Percentiles rank a stretch among this genome's conserved stretches.
These are phyloP conservation scores for Agrochola lychnidis DNA, from an alignment of 2,888 invertebrate genomes.

Conservation along the genomic window DNA sequence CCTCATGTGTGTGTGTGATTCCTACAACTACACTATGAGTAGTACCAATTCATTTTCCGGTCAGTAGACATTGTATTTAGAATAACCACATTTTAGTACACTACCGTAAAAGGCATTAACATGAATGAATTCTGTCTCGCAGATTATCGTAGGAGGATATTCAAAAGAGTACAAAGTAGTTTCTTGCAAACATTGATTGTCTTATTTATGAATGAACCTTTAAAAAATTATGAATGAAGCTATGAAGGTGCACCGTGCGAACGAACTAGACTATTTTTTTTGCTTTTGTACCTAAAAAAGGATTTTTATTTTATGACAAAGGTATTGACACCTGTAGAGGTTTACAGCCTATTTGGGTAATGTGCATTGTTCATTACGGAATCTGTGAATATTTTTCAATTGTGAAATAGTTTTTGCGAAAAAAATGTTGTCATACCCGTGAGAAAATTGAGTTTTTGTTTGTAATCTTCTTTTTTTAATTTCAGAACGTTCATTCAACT, in stretches of 20 bases:
- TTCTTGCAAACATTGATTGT: conserved; percentile 57
- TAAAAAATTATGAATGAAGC: conserved; percentile 49
- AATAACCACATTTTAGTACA: conserved; percentile 52
- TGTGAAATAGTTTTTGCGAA: conserved; percentile 46
- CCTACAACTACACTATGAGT: background rate
- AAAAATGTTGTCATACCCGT: conserved; percentile 61
- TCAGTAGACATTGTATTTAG: conserved; percentile 39
- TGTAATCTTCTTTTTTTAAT: conserved; percentile 38
- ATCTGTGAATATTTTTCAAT: conserved; percentile 50
- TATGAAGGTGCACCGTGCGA: conserved; percentile 51
- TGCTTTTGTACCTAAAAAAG: conserved; percentile 46
- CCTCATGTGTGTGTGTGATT: background rate
- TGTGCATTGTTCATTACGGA: conserved; percentile 57
- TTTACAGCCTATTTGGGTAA: conserved; percentile 63
- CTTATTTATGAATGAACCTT: conserved; percentile 59
- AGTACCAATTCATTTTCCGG: conserved; percentile 11
- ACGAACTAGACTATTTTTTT: conserved; percentile 48
- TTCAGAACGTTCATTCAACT: conserved; percentile 45
- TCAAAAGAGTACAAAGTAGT: conserved; percentile 57
- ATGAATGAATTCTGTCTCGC: conserved; percentile 52
- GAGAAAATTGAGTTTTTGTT: conserved; percentile 56
- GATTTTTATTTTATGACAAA: conserved; percentile 59
- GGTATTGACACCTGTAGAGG: conserved; percentile 64
- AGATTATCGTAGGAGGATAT: conserved; percentile 50
- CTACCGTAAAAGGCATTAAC: conserved; percentile 43